Conservation (phyloP, 1,140 invertebrate species). For the Doryteuthis pealeii region DNA sequence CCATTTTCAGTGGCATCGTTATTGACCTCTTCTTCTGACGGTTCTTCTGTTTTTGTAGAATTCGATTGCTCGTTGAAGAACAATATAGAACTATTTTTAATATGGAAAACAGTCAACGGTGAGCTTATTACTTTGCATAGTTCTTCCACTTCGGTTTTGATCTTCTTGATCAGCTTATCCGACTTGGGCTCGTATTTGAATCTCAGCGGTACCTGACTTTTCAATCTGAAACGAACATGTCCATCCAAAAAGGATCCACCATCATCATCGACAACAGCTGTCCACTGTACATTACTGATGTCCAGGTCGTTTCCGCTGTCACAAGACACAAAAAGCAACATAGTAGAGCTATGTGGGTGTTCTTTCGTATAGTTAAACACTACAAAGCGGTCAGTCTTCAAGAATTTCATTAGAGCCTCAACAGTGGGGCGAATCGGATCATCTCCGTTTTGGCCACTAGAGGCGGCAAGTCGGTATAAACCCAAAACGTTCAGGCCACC, state of each 20-base stretch:
- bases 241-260: neutral
- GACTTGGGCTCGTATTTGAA: conserved; percentile 2
- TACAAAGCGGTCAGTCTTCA: neutral
- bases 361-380: neutral
- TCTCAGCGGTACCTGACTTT: neutral
- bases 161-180: neutral
- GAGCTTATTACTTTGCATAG: neutral
- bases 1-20: neutral
- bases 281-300: neutral
- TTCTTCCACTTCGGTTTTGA: neutral
- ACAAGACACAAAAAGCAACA: neutral
- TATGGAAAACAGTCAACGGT: neutral
- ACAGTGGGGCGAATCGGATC: neutral
- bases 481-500: neutral
- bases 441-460: neutral
- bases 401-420: neutral
- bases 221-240: neutral
- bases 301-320: neutral
- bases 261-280: conserved; percentile 6
- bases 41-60: neutral
- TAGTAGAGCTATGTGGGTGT: neutral
- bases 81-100: neutral
- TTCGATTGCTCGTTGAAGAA: too few species aligned
- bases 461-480: neutral
- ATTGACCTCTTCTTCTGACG: neutral